Evolutionary conservation across 2,797 vertebrate species (phyloP).

Genomic region (Avahi laniger): DNA sequence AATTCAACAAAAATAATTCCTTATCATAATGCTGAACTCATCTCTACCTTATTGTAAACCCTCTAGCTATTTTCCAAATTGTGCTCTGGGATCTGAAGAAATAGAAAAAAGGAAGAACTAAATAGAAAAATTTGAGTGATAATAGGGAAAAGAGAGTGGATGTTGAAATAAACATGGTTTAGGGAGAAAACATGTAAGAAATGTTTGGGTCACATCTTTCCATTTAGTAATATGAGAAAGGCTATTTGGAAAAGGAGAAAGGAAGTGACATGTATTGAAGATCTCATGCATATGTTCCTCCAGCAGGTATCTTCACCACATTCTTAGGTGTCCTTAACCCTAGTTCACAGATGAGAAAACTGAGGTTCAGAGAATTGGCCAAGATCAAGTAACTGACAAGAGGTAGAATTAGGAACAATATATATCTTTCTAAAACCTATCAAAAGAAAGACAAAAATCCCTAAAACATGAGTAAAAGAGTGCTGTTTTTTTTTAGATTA

Average conservation of each 20-base stretch:
- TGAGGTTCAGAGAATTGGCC: not conserved
- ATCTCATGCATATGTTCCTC: not conserved
- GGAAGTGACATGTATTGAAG: not conserved
- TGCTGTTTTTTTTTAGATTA: not conserved
- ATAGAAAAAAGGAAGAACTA: not conserved
- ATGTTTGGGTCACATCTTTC: not conserved
- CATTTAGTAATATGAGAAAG: not conserved
- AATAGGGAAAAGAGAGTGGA: not conserved
- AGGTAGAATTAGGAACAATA: not conserved
- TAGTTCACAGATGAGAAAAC: not conserved
- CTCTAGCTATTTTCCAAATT: not conserved
- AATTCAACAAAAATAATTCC: conserved; percentile 33
- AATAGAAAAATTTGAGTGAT: not conserved
- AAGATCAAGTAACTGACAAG: not conserved
- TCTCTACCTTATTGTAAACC: not conserved
- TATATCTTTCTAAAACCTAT: conserved; percentile 1
- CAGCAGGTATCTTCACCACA: not conserved
- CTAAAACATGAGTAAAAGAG: not conserved
- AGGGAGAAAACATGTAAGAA: not conserved
- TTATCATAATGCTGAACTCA: not conserved
- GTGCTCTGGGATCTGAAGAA: not conserved
- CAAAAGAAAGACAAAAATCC: not conserved
- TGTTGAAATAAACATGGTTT: not conserved
- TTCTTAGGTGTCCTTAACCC: not conserved
- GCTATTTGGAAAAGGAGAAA: not conserved